A percentile compares a stretch with the other conserved stretches of the same genome.
These are phyloP conservation scores for Trissonchulus latispiculum DNA, from an alignment of 2,888 invertebrate species.

Conservation along the genomic window DNA sequence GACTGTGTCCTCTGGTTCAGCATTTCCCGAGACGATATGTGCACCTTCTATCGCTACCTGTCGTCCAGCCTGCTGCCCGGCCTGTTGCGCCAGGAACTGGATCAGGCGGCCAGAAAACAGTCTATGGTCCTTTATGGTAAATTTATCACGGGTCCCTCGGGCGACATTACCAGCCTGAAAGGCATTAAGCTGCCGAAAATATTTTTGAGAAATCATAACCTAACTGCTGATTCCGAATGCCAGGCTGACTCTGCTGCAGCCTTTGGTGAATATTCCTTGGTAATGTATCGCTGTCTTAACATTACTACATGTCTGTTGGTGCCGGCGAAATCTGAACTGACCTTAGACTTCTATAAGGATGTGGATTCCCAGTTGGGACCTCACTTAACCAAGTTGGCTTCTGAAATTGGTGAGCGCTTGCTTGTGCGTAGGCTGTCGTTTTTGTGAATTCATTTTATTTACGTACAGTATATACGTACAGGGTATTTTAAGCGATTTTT, in stretches of 20 bases:
- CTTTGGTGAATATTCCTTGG: conserved; percentile 57
- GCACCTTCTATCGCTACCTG: conserved; percentile 75
- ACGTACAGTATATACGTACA: too few species aligned
- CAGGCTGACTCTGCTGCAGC: conserved; percentile 1
- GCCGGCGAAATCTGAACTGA: conserved; percentile 29
- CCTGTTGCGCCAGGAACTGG: conserved; percentile 49
- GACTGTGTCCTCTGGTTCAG: conserved; percentile 41
- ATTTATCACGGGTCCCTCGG: conserved; percentile 52
- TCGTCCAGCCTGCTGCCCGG: conserved; percentile 67
- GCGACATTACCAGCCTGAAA: neutral
- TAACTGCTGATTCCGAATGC: too few species aligned
- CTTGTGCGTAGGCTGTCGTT: too few species aligned
- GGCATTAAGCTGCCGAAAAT: conserved; percentile 18
- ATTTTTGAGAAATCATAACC: too few species aligned
- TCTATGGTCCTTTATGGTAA: conserved; percentile 38
- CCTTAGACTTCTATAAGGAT: conserved; percentile 61
- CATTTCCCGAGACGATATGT: conserved; percentile 60
- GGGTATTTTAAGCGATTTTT: too few species aligned
- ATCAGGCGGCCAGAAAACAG: conserved; percentile 26
- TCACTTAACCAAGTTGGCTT: conserved; percentile 43
- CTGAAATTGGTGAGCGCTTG: conserved; percentile 48
- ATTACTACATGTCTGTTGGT: conserved; percentile 74
- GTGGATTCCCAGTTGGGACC: conserved; percentile 61
- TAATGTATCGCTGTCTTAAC: conserved; percentile 73
- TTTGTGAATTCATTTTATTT: too few species aligned